phyloP scores from a whole-genome alignment of 1,140 invertebrate species.

The Drosophila kepulauana region DNA sequence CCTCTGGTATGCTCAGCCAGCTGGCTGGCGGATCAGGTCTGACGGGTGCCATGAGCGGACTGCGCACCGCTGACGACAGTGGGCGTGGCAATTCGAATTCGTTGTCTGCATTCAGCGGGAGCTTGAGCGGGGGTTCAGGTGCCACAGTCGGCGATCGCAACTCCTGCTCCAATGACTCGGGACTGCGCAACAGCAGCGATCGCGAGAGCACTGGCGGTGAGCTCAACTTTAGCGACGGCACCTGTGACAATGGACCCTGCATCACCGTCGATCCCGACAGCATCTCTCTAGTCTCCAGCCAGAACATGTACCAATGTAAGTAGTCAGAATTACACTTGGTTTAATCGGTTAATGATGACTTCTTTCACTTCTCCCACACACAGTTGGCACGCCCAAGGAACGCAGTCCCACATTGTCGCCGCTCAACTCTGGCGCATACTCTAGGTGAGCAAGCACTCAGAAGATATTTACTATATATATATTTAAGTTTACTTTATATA shows the following conservation, averaged over 20 bases:
- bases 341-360: neutral
- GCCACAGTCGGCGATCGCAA: slow-evolving; percentile 88
- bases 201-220: slow-evolving; percentile 89
- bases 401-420: slow-evolving; percentile 93
- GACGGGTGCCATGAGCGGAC: slow-evolving; percentile 81
- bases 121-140: slow-evolving; percentile 87
- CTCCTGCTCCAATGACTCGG: slow-evolving; percentile 95
- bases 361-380: slow-evolving; percentile 53
- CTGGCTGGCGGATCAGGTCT: slow-evolving; percentile 87
- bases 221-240: slow-evolving; percentile 83
- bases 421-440: slow-evolving; percentile 91
- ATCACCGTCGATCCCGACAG: slow-evolving; percentile 84
- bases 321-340: slow-evolving; percentile 45
- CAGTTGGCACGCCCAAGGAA: slow-evolving; percentile 92
- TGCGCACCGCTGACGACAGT: slow-evolving; percentile 87
- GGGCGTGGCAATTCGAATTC: slow-evolving; percentile 86
- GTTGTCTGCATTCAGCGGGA: slow-evolving; percentile 84
- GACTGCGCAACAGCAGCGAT: slow-evolving; percentile 92
- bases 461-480: too few species aligned
- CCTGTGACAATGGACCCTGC: slow-evolving; percentile 83
- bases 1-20: slow-evolving; percentile 79
- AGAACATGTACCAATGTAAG: slow-evolving; percentile 93
- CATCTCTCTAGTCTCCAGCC: slow-evolving; percentile 85
- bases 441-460: slow-evolving; percentile 85
- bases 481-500: too few species aligned